phyloP scores from a whole-genome alignment of 2,113 vertebrate genomes.

The Alexandromys fortis region DNA sequence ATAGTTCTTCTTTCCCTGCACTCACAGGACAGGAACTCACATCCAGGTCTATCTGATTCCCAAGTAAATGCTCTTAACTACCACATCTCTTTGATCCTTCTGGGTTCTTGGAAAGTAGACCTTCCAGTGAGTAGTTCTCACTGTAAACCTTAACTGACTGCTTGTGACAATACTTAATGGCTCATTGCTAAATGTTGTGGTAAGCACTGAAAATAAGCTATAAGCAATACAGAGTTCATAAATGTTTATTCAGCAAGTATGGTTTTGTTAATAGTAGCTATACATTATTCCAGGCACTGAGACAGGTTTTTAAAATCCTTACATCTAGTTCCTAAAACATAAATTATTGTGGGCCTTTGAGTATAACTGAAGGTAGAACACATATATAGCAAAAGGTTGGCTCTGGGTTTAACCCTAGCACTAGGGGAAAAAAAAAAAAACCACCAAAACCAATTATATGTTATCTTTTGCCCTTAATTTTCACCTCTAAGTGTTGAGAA shows the following conservation, averaged over 20 bases:
- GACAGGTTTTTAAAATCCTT: not conserved
- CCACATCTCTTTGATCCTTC: not conserved
- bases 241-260: not conserved
- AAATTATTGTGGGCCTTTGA: not conserved
- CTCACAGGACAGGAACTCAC: not conserved
- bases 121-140: not conserved
- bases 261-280: constrained; percentile 1
- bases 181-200: not conserved
- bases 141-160: not conserved
- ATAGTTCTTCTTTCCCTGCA: not conserved
- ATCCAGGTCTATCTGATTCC: not conserved
- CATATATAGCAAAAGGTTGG: not conserved
- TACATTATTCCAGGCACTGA: not conserved
- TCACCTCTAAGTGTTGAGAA: not conserved
- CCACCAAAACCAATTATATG: not conserved
- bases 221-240: not conserved
- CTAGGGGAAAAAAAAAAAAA: not conserved
- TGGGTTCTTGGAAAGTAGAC: not conserved
- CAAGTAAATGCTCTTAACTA: not conserved
- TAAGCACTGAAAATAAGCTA: not conserved
- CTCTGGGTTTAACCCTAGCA: not conserved
- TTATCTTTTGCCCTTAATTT: not conserved
- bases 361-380: not conserved
- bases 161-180: not conserved
- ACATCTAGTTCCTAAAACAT: not conserved